Base-by-base conservation (phyloP, 2,888 invertebrate species). In the Alloscopus bannaensis region DNA sequence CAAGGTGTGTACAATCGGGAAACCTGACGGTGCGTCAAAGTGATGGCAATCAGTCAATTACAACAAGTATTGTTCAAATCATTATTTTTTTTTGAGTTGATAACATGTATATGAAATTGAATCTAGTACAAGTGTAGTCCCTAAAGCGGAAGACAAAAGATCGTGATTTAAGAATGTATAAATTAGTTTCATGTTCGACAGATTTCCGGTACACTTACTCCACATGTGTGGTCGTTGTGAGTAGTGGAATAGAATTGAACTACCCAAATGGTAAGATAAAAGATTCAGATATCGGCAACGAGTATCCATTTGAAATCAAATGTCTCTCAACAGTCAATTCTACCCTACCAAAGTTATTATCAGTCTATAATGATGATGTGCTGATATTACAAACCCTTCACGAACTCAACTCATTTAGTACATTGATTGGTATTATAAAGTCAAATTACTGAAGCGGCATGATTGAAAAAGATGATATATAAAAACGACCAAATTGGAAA, bases 291-390 rank as follows among this genome's bases (percentile, higher is more conserved):
- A 36, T 36, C 36, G 13, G 36, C 20, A n/a, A n/a, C 50, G n/a
- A 47, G n/a, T n/a, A n/a, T n/a, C n/a, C 36, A 36, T 36, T 36
- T 36, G 6, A 36, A 36, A 6, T 36, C 36, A 8, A 36, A 36
- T 13, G 13, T 36, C 13, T 36, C 6, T 36, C n/a, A 36, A 13
- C 36, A 36, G 8, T 8, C 6, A 36, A 36, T 36, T 36, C 36
- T 36, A 36, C 36, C 18, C 57, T 57, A 40, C 18, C 57, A 22
- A 69, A 26, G 36, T n/a, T 55, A 57, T 47, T 52, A 13, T 75
- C 75, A 75, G 75, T 75, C 75, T 75, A 57, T 75, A 42, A 66
- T 24, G 45, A 36, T 75, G 75, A 75, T 73, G 73, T 73, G 73
- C 52, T 40, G 28, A 50, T 20, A 50, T 70, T 28, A 55, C 18